Percentiles rank a stretch among this genome's conserved stretches.
Conservation (phyloP, 1,140 invertebrate species). For the Aethina tumida region DNA sequence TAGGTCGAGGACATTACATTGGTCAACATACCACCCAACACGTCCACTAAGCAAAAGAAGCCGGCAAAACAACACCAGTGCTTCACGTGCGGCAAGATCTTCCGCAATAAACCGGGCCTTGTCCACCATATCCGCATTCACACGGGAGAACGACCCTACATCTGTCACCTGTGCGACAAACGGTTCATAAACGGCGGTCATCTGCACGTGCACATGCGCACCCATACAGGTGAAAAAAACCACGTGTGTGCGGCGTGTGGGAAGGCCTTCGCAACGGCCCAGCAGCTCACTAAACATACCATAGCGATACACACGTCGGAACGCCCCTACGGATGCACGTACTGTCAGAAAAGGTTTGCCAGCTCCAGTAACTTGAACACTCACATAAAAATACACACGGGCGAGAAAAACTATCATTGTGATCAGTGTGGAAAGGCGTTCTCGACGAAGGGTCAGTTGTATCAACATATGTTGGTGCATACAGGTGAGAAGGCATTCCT, state of each 20-base stretch:
- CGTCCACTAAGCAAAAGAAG: constrained; percentile 20
- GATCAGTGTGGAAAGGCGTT: constrained; percentile 37
- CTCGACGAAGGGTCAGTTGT: constrained; percentile 38
- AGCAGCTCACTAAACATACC: constrained; percentile 46
- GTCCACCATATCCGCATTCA: constrained; percentile 38
- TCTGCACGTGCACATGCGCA: constrained; percentile 38
- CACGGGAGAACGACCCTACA: constrained; percentile 48
- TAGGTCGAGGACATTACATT: constrained; percentile 20
- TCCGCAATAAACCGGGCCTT: constrained; percentile 31
- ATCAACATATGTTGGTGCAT: constrained; percentile 48
- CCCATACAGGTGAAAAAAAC: constrained; percentile 53
- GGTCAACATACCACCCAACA: constrained; percentile 11
- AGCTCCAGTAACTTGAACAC: constrained; percentile 35
- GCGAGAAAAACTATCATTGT: constrained; percentile 43
- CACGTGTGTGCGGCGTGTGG: constrained; percentile 45
- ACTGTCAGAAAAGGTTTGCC: constrained; percentile 37
- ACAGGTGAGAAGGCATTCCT: constrained; percentile 52
- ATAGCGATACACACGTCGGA: constrained; percentile 60
- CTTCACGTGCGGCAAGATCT: constrained; percentile 31
- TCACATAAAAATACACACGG: constrained; percentile 45
- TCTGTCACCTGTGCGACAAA: constrained; percentile 53
- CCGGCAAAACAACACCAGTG: constrained; percentile 29
- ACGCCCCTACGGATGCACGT: constrained; percentile 43
- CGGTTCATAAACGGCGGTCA: constrained; percentile 40
- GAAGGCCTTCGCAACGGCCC: constrained; percentile 43